Evolutionary conservation across 1,140 invertebrate genomes (phyloP).

Genomic region (Drosophila pruinosa): DNA sequence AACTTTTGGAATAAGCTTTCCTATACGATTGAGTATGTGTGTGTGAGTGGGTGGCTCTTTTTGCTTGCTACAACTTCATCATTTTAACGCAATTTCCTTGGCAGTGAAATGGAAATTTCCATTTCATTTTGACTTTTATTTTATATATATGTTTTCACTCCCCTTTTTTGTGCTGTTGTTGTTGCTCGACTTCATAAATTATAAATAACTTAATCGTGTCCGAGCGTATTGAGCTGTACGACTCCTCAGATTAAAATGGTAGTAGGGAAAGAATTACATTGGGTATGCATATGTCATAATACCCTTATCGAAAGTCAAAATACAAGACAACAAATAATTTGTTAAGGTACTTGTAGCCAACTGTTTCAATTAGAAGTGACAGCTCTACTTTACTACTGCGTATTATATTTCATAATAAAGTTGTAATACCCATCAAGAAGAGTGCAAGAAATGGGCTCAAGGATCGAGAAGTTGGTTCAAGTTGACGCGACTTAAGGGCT

Average conservation of each 20-base stretch:
- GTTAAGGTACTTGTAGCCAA: too few relatives aligned
- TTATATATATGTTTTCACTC: neutral
- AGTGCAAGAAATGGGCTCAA: slow-evolving; percentile 18
- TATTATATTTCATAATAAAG: neutral
- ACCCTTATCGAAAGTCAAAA: neutral
- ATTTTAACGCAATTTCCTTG: slow-evolving; percentile 63
- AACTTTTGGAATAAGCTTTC: slow-evolving; percentile 16
- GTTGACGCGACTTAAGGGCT: slow-evolving; percentile 39
- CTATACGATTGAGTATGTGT: neutral
- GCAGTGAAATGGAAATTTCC: slow-evolving; percentile 56
- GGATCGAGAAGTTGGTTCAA: slow-evolving; percentile 43
- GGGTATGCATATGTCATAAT: neutral
- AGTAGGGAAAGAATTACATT: neutral
- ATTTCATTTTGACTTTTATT: slow-evolving; percentile 38
- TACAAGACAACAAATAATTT: neutral
- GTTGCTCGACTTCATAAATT: slow-evolving; percentile 57
- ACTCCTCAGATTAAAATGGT: slow-evolving; percentile 3
- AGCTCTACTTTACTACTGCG: too few relatives aligned
- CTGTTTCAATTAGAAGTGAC: too few relatives aligned
- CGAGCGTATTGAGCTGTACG: slow-evolving; percentile 65
- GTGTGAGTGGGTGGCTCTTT: slow-evolving; percentile 3
- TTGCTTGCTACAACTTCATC: slow-evolving; percentile 42
- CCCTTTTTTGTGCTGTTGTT: slow-evolving; percentile 7
- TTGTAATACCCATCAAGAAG: neutral
- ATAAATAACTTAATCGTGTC: slow-evolving; percentile 74